phyloP scores from a whole-genome alignment of 2,113 vertebrate genomes.

The Agapornis roseicollis region DNA sequence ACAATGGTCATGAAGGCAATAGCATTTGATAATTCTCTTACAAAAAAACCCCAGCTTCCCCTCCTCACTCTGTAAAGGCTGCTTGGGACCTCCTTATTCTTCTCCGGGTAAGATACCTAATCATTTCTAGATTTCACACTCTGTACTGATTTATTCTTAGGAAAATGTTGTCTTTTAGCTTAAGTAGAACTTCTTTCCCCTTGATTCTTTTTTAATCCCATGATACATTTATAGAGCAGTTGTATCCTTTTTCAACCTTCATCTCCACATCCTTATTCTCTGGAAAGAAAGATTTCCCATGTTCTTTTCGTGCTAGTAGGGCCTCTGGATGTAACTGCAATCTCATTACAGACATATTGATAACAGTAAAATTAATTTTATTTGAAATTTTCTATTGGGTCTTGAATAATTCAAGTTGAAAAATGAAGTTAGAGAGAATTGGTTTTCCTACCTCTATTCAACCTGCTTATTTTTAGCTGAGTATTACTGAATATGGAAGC shows the following conservation, averaged over 20 bases:
- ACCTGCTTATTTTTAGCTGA: slow-evolving; percentile 67
- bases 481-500: slow-evolving; percentile 63
- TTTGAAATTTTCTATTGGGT: not conserved
- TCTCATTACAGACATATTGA: not conserved
- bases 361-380: not conserved
- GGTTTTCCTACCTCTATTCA: slow-evolving; percentile 26
- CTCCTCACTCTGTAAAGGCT: not conserved
- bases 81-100: not conserved
- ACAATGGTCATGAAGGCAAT: not conserved
- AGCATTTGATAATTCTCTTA: not conserved
- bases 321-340: not conserved
- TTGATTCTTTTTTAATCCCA: not conserved
- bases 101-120: not conserved
- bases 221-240: not conserved
- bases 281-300: not conserved
- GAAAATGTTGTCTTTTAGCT: not conserved
- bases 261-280: not conserved
- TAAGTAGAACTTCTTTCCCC: not conserved
- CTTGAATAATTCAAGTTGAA: not conserved
- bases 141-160: not conserved
- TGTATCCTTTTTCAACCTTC: not conserved
- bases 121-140: not conserved
- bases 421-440: not conserved
- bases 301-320: not conserved
- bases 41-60: not conserved